A percentile compares a stretch with the other conserved stretches of the same genome.
These are phyloP conservation scores for Ranitomeya imitator DNA, from an alignment of 2,113 vertebrate genomes.

Conservation along the genomic window DNA sequence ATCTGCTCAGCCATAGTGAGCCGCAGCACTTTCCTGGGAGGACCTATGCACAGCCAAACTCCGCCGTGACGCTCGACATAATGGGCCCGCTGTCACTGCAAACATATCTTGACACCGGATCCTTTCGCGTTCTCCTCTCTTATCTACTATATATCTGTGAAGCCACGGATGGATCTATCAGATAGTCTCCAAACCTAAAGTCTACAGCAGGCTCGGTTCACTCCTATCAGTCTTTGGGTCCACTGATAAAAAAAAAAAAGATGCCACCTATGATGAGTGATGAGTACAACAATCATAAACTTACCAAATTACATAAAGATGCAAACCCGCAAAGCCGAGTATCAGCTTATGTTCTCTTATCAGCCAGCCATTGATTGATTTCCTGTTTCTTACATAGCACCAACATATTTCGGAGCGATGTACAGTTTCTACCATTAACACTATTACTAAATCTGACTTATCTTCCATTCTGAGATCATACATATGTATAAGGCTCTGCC, in stretches of 20 bases:
- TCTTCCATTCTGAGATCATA: not conserved
- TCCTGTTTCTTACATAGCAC: not conserved
- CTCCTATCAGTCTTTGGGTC: not conserved
- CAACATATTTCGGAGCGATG: not conserved
- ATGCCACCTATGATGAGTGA: not conserved
- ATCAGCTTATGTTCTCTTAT: too few species aligned
- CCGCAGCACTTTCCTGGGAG: not conserved
- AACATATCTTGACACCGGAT: not conserved
- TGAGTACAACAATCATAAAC: not conserved
- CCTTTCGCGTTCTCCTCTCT: not conserved
- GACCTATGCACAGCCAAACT: not conserved
- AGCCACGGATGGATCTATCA: not conserved
- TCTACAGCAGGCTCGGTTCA: not conserved
- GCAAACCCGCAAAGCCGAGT: not conserved
- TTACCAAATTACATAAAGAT: not conserved
- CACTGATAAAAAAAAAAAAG: not conserved
- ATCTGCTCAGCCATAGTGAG: constrained; percentile 23
- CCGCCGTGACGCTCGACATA: not conserved
- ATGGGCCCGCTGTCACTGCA: constrained; percentile 24
- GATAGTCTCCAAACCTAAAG: not conserved
- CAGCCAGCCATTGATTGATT: not conserved
- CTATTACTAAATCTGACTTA: not conserved
- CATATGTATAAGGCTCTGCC: not conserved
- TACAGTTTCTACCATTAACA: not conserved
- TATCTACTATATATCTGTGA: not conserved